Conservation (phyloP, 1,140 invertebrate genomes). For the Cherax destructor region DNA sequence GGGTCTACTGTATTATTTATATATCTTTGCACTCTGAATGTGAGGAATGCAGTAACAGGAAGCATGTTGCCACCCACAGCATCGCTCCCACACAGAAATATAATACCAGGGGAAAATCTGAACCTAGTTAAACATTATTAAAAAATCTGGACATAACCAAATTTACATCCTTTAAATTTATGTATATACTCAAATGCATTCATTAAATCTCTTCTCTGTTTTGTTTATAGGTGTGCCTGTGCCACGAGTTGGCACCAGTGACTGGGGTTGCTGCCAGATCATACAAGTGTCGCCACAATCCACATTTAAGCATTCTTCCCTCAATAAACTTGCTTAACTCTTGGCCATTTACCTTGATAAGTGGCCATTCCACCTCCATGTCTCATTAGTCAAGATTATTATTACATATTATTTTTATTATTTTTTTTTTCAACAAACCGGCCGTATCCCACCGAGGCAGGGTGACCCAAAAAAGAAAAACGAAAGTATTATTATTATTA, state of each 20-base stretch:
- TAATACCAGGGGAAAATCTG: no score
- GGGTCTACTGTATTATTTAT: no score
- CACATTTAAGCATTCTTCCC: not conserved
- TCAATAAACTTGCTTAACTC: no score
- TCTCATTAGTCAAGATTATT: not conserved
- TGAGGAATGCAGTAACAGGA: not conserved
- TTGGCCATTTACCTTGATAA: not conserved
- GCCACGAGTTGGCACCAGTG: not conserved
- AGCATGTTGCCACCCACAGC: not conserved
- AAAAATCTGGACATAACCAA: no score
- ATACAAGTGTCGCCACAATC: not conserved
- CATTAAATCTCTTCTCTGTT: not conserved
- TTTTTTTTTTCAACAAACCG: no score
- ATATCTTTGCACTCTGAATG: not conserved
- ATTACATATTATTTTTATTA: no score
- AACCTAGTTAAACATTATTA: no score
- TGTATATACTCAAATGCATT: not conserved
- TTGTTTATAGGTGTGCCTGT: not conserved
- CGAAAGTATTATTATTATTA: no score
- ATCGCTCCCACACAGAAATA: no score
- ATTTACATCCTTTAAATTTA: not conserved
- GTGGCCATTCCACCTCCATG: not conserved
- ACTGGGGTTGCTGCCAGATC: not conserved
- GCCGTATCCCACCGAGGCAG: no score
- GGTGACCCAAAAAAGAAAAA: no score